Conservation (phyloP, 2,888 invertebrate genomes). For the Morpho helenor region DNA sequence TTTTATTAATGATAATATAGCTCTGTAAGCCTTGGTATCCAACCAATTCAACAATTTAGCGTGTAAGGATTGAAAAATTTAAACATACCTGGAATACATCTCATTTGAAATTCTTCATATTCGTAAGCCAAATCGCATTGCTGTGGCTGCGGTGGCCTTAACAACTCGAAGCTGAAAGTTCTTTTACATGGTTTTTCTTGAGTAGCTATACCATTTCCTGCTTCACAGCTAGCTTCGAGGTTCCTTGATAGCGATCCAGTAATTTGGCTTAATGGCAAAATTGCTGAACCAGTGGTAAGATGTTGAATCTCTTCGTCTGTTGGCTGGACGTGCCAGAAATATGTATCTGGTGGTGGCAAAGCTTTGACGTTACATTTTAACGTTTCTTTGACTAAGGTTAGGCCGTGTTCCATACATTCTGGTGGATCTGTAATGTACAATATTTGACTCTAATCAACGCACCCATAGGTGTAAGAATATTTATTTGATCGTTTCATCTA, state of each 20-base stretch:
- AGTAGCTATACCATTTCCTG: slow-evolving; percentile 61
- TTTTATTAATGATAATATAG: too few species aligned
- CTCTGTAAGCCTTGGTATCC: too few species aligned
- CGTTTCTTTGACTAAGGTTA: slow-evolving; percentile 57
- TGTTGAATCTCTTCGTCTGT: slow-evolving; percentile 58
- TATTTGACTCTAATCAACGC: background rate
- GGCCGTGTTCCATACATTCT: slow-evolving; percentile 56
- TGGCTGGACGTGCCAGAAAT: slow-evolving; percentile 65
- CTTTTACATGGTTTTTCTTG: slow-evolving; percentile 60
- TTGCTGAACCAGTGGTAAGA: slow-evolving; percentile 59
- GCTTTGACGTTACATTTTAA: slow-evolving; percentile 59
- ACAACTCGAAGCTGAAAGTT: slow-evolving; percentile 53
- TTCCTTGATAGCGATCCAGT: slow-evolving; percentile 55
- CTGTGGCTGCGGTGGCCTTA: slow-evolving; percentile 61
- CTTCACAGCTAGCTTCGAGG: slow-evolving; percentile 58
- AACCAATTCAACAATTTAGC: too few species aligned
- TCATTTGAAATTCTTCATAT: slow-evolving; percentile 66
- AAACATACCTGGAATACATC: slow-evolving; percentile 61
- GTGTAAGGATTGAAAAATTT: too few species aligned
- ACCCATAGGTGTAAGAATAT: too few species aligned
- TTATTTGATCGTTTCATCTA: too few species aligned
- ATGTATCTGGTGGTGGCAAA: slow-evolving; percentile 59
- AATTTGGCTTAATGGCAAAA: slow-evolving; percentile 58
- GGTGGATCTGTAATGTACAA: slow-evolving; percentile 57
- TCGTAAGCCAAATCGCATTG: slow-evolving; percentile 68